phyloP scores from a whole-genome alignment of 2,113 vertebrate genomes.

The Phycodurus eques region DNA sequence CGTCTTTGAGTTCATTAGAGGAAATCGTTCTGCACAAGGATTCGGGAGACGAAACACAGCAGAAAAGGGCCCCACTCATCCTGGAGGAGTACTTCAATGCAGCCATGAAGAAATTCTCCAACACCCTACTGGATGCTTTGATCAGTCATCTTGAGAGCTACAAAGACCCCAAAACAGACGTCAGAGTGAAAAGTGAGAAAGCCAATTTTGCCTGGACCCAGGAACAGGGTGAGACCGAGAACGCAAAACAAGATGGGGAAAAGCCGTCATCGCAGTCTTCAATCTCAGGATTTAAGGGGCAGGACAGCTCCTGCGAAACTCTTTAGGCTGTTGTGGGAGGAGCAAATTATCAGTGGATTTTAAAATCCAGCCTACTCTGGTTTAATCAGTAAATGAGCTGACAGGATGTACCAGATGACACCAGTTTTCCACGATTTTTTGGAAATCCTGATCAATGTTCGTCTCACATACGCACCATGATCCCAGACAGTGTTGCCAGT shows the following conservation, averaged over 20 bases:
- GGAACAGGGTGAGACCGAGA: not conserved
- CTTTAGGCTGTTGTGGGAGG: not conserved
- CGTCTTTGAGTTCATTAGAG: not conserved
- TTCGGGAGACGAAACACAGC: not conserved
- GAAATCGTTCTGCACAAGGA: not conserved
- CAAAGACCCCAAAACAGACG: not conserved
- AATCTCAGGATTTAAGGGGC: not conserved
- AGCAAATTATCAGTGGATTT: not conserved
- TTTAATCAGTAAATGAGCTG: not conserved
- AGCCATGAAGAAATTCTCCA: slow-evolving; percentile 11
- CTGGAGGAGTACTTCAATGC: slow-evolving; percentile 9
- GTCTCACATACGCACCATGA: not conserved
- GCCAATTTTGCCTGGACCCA: not conserved
- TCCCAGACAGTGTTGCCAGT: not conserved
- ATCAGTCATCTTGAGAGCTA: not conserved
- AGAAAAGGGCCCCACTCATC: slow-evolving; percentile 2
- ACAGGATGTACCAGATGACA: not conserved
- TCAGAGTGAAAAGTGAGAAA: not conserved
- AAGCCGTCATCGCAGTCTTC: not conserved
- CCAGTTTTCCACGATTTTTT: not conserved
- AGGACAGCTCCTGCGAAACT: not conserved
- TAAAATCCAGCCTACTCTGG: not conserved
- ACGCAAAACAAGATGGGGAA: not conserved
- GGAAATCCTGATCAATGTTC: not conserved
- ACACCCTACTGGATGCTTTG: slow-evolving; percentile 1